Evolutionary conservation across 2,113 vertebrate genomes (phyloP).

Genomic region (Mesembrinibis cayennensis): DNA sequence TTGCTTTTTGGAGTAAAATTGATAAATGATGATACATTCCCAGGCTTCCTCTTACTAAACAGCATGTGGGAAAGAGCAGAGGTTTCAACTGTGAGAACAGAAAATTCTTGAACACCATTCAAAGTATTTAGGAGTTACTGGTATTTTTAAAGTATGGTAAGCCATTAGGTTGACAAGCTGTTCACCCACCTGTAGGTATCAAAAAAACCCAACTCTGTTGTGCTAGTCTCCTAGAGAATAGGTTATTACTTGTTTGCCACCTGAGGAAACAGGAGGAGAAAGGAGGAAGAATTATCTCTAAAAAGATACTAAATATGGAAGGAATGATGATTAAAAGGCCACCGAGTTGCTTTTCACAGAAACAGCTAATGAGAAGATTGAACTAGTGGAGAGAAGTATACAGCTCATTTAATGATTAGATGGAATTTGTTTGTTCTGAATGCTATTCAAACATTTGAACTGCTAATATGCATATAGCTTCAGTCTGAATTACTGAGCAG

Average conservation of each 20-base stretch:
- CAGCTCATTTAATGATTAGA: background rate
- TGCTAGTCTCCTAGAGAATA: background rate
- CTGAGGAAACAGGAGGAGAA: background rate
- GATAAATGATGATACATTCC: background rate
- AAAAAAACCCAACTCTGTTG: background rate
- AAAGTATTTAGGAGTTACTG: background rate
- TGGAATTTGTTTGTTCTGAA: background rate
- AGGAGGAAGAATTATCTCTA: background rate
- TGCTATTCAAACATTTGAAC: slow-evolving; percentile 4
- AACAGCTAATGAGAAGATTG: background rate
- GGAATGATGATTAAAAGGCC: background rate
- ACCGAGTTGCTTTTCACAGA: background rate
- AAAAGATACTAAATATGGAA: background rate
- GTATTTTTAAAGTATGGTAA: background rate
- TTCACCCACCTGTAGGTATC: background rate
- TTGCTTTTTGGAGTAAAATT: background rate
- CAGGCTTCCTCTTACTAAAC: background rate
- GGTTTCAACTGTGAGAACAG: background rate
- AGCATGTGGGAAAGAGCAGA: background rate
- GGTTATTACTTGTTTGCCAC: background rate
- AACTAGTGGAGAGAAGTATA: background rate
- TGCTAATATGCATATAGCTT: background rate
- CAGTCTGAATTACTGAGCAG: background rate
- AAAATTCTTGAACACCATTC: background rate
- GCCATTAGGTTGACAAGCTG: background rate